A percentile compares a stretch with the other conserved stretches of the same genome.
Conservation (phyloP, 2,888 invertebrate genomes). For the Cephus nigrinus region DNA sequence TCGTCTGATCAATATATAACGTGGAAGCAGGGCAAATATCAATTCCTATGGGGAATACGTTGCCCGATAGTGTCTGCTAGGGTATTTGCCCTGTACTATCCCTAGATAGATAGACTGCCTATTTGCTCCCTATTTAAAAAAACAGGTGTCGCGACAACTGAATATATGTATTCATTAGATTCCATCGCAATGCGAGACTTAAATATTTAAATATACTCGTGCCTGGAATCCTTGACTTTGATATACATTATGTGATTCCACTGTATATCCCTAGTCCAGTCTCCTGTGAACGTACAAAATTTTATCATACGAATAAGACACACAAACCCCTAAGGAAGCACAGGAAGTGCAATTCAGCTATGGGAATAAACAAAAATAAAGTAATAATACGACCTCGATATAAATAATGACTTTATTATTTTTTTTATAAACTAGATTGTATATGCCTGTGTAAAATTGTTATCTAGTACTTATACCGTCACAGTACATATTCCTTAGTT, state of each 20-base stretch:
- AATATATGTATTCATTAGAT: background rate
- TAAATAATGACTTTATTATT: background rate
- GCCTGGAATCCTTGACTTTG: background rate
- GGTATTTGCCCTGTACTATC: constrained; percentile 40
- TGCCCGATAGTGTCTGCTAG: constrained; percentile 30
- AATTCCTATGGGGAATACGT: constrained; percentile 37
- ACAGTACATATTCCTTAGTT: background rate
- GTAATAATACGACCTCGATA: background rate
- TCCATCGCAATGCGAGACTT: background rate
- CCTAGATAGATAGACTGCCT: constrained; percentile 9
- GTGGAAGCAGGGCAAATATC: constrained; percentile 35
- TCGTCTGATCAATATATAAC: constrained; percentile 10
- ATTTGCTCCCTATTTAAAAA: background rate
- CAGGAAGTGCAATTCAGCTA: background rate
- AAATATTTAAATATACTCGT: background rate
- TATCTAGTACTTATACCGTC: background rate
- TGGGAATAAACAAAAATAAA: background rate
- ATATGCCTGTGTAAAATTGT: background rate
- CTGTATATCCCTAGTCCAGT: background rate
- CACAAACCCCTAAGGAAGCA: background rate
- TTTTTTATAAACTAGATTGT: background rate
- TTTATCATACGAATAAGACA: background rate
- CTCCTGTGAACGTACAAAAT: background rate
- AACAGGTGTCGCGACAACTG: background rate
- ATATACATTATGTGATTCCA: background rate